Conservation (phyloP, 2,797 vertebrate genomes). For the Lycodopsis pacificus region DNA sequence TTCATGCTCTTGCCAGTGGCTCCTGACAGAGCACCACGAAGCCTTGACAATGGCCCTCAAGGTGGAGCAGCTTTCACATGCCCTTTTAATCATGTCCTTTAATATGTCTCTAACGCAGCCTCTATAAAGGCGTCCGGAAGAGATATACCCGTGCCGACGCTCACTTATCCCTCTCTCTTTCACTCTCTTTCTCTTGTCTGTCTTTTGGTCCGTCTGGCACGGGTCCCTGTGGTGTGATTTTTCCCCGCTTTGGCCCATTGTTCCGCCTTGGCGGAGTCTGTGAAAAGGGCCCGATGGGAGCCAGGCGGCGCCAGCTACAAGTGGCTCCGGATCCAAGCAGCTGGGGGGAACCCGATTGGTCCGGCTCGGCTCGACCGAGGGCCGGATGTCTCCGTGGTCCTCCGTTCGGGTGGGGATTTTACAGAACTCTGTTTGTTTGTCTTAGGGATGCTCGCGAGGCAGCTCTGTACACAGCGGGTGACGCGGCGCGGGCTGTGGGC, state of each 20-base stretch:
- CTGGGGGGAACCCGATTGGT: slow-evolving; percentile 41
- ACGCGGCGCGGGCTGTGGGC: slow-evolving; percentile 45
- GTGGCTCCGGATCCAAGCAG: slow-evolving; percentile 65
- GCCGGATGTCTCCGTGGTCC: slow-evolving; percentile 24
- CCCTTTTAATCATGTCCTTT: slow-evolving; percentile 59
- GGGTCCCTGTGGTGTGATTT: slow-evolving; percentile 51
- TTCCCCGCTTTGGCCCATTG: slow-evolving; percentile 64
- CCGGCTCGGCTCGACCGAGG: slow-evolving; percentile 43
- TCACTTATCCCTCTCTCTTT: slow-evolving; percentile 28
- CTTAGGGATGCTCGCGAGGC: slow-evolving; percentile 50
- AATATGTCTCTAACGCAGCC: slow-evolving; percentile 49
- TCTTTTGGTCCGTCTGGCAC: slow-evolving; percentile 55
- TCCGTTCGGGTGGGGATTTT: neutral
- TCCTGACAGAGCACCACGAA: slow-evolving; percentile 57
- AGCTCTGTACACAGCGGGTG: slow-evolving; percentile 46
- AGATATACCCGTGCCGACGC: slow-evolving; percentile 29
- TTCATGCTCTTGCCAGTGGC: slow-evolving; percentile 58
- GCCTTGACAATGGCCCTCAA: slow-evolving; percentile 53
- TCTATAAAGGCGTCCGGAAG: slow-evolving; percentile 42
- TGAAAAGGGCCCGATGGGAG: slow-evolving; percentile 56
- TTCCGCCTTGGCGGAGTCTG: slow-evolving; percentile 61
- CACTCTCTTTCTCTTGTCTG: slow-evolving; percentile 7
- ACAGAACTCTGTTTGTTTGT: slow-evolving; percentile 41
- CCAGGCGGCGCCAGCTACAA: slow-evolving; percentile 63
- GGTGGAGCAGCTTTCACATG: slow-evolving; percentile 45